Base-by-base conservation (phyloP, 2,113 vertebrate genomes). In the Sylvilagus bachmani region DNA sequence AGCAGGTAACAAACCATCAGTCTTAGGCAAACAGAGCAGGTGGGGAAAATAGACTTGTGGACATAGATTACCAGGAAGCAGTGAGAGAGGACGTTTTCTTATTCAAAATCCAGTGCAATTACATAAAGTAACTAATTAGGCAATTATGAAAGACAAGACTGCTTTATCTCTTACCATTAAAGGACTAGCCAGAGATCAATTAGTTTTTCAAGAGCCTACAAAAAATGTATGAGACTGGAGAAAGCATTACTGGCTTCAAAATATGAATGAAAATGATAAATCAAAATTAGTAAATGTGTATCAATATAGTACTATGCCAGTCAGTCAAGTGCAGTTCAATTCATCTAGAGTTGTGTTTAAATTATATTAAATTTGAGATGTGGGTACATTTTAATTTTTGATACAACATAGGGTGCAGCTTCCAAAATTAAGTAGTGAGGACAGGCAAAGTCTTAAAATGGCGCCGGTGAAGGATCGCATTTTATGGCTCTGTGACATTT, bases 1-100 rank as follows among this genome's bases (percentile, higher is more conserved):
- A 98, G 98, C 98, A 98, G 98, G 98, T 98, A 98, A 98, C 98
- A 98, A 99, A 99, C 98, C 98, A 98, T 97, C 96, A 87, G 97
- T 98, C 98, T 98, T 98, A 98, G 98, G 97, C 97, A 98, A 98
- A 97, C 98, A 96, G 73, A 98, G 97, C 96, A 98, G 96, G 97
- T 97, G 92, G 97, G 92, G 97, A 96, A 98, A 98, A 98, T 92
- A 98, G 97, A 97, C 96, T 96, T 95, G 95, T 97, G 97, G 96
- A 97, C 97, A 97, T 96, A 96, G n/a, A 93, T 98, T 97, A 98
- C 93, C 92, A 89, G 95, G 86, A 98, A 98, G 97, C 74, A 80
- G 79, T 89, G 91, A 95, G 83, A 9, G 13, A 74, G 89, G 89
- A 89, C 93, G 92, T 75, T 92, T 97, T 44, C 55, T 82, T 92